Evolutionary conservation across 2,888 invertebrate species (phyloP).

Genomic region (Petrolisthes manimaculis): DNA sequence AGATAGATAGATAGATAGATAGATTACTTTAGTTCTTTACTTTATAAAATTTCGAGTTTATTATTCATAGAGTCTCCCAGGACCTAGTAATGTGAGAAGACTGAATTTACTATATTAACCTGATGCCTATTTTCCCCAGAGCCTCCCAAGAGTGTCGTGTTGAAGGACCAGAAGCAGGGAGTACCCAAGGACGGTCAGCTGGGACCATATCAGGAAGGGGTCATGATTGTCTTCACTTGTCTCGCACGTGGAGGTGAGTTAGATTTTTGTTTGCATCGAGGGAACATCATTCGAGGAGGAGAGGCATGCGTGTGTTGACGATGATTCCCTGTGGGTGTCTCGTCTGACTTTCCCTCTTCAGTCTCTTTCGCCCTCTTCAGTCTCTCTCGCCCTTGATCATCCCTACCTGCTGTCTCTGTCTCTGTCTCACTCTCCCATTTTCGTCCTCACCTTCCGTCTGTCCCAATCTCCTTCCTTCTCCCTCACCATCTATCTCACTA

Average conservation of each 20-base stretch:
- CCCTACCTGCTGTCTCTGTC: background rate
- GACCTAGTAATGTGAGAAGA: too few relatives aligned
- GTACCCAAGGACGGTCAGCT: slow-evolving; percentile 27
- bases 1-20: background rate
- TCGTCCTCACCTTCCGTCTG: background rate
- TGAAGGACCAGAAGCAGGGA: slow-evolving; percentile 28
- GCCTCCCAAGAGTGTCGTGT: slow-evolving; percentile 27
- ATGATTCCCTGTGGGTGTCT: too few relatives aligned
- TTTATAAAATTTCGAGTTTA: background rate
- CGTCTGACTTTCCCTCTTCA: background rate
- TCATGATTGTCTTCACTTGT: slow-evolving; percentile 42
- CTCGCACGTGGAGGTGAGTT: slow-evolving; percentile 42
- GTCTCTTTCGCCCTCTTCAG: background rate
- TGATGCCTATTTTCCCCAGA: slow-evolving; percentile 6
- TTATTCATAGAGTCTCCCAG: background rate
- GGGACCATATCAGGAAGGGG: slow-evolving; percentile 44
- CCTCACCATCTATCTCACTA: background rate
- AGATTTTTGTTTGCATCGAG: too few relatives aligned
- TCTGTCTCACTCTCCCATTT: slow-evolving; percentile 6
- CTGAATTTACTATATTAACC: too few relatives aligned
- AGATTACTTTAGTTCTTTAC: background rate
- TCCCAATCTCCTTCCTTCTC: background rate
- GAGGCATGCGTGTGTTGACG: too few relatives aligned
- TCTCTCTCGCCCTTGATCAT: background rate
- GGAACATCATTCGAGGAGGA: too few relatives aligned